phyloP scores from a whole-genome alignment of 2,113 vertebrate species.

The Meleagris gallopavo region DNA sequence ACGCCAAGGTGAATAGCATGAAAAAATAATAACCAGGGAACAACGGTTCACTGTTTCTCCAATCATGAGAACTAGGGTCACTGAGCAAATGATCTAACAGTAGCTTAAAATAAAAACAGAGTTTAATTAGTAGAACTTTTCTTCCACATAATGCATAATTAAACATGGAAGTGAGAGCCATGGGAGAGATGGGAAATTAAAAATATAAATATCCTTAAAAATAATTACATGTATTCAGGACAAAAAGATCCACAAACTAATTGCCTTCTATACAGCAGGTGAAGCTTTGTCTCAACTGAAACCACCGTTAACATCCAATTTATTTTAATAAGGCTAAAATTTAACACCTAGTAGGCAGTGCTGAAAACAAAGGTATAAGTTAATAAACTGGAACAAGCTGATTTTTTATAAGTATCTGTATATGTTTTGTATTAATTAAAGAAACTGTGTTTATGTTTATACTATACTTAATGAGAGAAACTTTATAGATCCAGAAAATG shows the following conservation, averaged over 20 bases:
- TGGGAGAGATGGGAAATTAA: conserved; percentile 28
- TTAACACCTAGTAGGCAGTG: neutral
- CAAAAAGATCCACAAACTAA: conserved; percentile 36
- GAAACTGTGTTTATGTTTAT: neutral
- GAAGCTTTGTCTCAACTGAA: neutral
- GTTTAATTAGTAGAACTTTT: conserved; percentile 48
- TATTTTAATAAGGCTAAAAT: conserved; percentile 36
- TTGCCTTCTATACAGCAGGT: neutral
- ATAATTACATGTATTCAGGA: neutral
- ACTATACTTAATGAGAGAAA: neutral
- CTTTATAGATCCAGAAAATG: neutral
- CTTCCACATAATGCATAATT: conserved; percentile 47
- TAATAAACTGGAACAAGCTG: neutral
- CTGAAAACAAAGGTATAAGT: neutral
- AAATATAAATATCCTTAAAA: conserved; percentile 51
- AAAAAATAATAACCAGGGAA: neutral
- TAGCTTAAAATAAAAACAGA: conserved; percentile 16
- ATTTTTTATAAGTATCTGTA: neutral
- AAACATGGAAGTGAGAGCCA: conserved; percentile 26
- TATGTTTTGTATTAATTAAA: neutral
- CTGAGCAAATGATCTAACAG: neutral
- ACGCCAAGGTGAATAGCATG: neutral
- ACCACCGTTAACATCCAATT: conserved; percentile 15
- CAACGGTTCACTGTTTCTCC: neutral
- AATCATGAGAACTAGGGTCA: neutral